Conservation (phyloP, 2,797 vertebrate species). For the Enteromius radiatus region DNA sequence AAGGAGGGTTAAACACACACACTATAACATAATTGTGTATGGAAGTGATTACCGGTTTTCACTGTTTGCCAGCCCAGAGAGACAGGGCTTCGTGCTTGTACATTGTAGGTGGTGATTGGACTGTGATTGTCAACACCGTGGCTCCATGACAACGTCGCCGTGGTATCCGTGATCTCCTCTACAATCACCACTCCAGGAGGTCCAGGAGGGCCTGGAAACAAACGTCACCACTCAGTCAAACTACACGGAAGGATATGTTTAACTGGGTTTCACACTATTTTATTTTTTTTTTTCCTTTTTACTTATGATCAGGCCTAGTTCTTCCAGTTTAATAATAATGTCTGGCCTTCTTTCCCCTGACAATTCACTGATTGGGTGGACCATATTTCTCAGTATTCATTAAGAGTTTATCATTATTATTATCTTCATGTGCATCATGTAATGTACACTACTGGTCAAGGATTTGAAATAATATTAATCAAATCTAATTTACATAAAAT, state of each 20-base stretch:
- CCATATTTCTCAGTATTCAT: neutral
- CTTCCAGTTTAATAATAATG: neutral
- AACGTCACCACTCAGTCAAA: conserved; percentile 8
- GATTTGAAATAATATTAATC: neutral
- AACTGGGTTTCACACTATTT: neutral
- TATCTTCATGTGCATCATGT: neutral
- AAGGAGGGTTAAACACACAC: no score
- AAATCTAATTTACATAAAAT: neutral
- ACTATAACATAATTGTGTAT: conserved; percentile 47
- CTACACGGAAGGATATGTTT: conserved; percentile 27
- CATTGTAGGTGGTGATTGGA: conserved; percentile 91
- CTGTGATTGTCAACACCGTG: conserved; percentile 96
- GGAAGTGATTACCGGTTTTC: conserved; percentile 88
- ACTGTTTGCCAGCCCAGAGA: conserved; percentile 98
- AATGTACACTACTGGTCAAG: neutral
- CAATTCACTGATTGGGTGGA: neutral
- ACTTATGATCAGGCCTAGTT: neutral
- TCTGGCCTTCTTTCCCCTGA: neutral
- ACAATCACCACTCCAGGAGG: conserved; percentile 95
- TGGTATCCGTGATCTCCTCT: conserved; percentile 93
- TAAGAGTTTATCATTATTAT: neutral
- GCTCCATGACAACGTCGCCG: conserved; percentile 94
- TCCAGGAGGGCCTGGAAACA: conserved; percentile 88
- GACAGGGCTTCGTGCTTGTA: conserved; percentile 96
- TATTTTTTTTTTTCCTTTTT: neutral